phyloP scores from a whole-genome alignment of 2,113 vertebrate genomes.

The Proterorhinus semilunaris region DNA sequence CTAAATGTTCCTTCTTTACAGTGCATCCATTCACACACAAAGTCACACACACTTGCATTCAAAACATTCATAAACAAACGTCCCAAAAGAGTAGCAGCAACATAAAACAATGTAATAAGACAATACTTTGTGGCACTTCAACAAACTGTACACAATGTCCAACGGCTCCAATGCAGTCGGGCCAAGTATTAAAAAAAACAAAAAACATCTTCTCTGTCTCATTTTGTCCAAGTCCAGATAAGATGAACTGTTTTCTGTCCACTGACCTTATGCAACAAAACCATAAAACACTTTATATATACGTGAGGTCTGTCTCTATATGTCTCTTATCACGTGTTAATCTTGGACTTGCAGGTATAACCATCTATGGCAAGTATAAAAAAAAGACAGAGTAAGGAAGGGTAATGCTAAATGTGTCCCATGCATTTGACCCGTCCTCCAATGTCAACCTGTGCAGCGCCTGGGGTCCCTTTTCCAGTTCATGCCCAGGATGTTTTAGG shows the following conservation, averaged over 20 bases:
- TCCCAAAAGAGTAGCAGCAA: conserved; percentile 24
- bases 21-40: background rate
- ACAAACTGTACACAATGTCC: background rate
- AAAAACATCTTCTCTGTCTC: background rate
- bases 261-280: background rate
- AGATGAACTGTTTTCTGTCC: background rate
- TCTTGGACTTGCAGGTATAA: no score
- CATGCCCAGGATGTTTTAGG: background rate
- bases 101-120: background rate
- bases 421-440: background rate
- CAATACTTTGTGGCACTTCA: background rate
- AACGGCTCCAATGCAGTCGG: conserved; percentile 15
- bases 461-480: background rate
- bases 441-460: no score
- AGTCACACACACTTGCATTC: background rate
- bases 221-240: background rate
- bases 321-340: no score
- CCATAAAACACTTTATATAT: background rate
- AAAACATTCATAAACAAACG: conserved; percentile 14
- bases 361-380: background rate
- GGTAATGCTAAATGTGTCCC: background rate
- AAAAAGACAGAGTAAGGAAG: background rate
- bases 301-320: no score
- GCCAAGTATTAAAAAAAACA: conserved; percentile 6
- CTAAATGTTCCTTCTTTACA: background rate